Evolutionary conservation across 2,888 invertebrate genomes (phyloP).

Genomic region (Ophion slaviceki): DNA sequence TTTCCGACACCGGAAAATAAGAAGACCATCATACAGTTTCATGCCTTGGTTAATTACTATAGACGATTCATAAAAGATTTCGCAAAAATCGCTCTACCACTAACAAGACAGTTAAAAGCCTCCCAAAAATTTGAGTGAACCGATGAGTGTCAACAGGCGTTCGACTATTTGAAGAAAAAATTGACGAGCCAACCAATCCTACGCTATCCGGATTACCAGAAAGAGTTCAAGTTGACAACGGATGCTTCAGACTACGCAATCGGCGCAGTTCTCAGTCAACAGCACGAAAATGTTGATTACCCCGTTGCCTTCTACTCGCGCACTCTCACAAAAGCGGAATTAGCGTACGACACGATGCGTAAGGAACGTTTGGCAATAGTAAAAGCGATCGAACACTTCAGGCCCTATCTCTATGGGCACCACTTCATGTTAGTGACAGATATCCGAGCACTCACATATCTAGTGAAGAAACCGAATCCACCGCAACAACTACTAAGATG

Average conservation of each 20-base stretch:
- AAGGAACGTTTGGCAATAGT: slow-evolving; percentile 73
- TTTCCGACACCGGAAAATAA: slow-evolving; percentile 53
- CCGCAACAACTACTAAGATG: slow-evolving; percentile 47
- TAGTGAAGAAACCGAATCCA: slow-evolving; percentile 40
- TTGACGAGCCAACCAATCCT: slow-evolving; percentile 52
- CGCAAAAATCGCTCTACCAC: no score
- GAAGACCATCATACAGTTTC: slow-evolving; percentile 55
- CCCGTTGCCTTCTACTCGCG: no score
- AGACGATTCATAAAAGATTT: slow-evolving; percentile 49
- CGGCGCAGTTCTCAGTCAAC: no score
- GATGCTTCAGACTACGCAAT: no score
- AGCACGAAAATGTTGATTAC: no score
- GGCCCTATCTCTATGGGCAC: slow-evolving; percentile 50
- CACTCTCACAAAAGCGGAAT: no score
- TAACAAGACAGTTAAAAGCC: no score
- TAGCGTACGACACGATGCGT: slow-evolving; percentile 72
- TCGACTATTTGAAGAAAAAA: slow-evolving; percentile 56
- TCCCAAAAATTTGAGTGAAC: slow-evolving; percentile 48
- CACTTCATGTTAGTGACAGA: slow-evolving; percentile 51
- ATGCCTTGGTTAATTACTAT: slow-evolving; percentile 54
- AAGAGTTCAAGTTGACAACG: no score
- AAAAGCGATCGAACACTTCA: slow-evolving; percentile 49
- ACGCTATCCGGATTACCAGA: neutral
- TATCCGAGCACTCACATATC: slow-evolving; percentile 49
- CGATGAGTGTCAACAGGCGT: slow-evolving; percentile 39